phyloP scores from a whole-genome alignment of 1,140 invertebrate species.

The Mycetomoellerius zeteki region DNA sequence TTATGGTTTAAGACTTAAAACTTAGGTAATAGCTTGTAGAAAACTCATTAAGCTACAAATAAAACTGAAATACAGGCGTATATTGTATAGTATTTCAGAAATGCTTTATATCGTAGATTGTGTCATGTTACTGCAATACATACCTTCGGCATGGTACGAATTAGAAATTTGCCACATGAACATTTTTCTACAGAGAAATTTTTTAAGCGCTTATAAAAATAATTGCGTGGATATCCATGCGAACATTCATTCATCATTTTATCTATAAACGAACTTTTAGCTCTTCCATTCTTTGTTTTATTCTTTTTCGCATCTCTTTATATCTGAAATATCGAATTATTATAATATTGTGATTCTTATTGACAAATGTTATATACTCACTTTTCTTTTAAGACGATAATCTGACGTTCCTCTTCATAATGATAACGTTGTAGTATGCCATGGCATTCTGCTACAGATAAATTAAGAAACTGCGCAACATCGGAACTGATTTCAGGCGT shows the following conservation, averaged over 20 bases:
- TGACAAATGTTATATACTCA: constrained; percentile 81
- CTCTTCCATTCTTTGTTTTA: constrained; percentile 91
- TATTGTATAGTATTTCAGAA: constrained; percentile 32
- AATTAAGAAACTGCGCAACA: constrained; percentile 94
- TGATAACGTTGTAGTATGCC: constrained; percentile 93
- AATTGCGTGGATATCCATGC: constrained; percentile 49
- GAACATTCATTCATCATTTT: constrained; percentile 54
- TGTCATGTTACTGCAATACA: constrained; percentile 42
- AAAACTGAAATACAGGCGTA: constrained; percentile 31
- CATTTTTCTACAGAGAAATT: constrained; percentile 57
- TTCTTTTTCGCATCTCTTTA: constrained; percentile 89
- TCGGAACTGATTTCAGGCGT: constrained; percentile 92
- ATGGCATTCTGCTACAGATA: constrained; percentile 92
- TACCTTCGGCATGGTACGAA: constrained; percentile 17
- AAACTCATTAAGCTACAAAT: constrained; percentile 48
- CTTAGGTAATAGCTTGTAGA: too few relatives aligned
- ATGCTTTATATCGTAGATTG: constrained; percentile 13
- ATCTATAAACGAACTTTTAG: constrained; percentile 89
- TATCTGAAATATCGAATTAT: constrained; percentile 87
- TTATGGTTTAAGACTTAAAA: too few relatives aligned
- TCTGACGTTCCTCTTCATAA: constrained; percentile 92
- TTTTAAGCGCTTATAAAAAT: constrained; percentile 68
- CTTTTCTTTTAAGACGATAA: constrained; percentile 91
- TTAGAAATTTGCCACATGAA: constrained; percentile 37
- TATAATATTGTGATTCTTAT: background rate